phyloP scores from a whole-genome alignment of 2,888 invertebrate species.

The Gasteruption jaculator region DNA sequence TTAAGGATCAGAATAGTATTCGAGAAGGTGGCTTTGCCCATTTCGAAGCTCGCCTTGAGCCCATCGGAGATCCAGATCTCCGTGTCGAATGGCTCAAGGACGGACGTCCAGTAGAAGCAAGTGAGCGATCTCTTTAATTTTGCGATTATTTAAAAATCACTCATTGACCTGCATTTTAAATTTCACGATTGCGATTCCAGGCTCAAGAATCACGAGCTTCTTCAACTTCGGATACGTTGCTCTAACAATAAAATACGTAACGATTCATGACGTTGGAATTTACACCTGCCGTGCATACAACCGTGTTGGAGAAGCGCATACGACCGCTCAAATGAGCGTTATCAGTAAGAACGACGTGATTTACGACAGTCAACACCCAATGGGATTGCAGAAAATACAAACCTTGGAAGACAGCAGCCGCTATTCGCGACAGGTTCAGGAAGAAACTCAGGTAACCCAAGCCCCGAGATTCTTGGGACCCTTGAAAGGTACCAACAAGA shows the following conservation, averaged over 20 bases:
- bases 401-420: conserved; percentile 79
- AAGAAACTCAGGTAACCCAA: conserved; percentile 71
- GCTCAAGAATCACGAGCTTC: conserved; percentile 86
- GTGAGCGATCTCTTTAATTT: conserved; percentile 49
- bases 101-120: conserved; percentile 84
- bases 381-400: conserved; percentile 87
- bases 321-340: conserved; percentile 77
- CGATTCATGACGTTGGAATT: conserved; percentile 82
- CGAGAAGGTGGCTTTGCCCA: conserved; percentile 93
- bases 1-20: conserved; percentile 80
- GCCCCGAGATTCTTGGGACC: conserved; percentile 86
- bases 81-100: conserved; percentile 92
- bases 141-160: conserved; percentile 2
- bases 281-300: conserved; percentile 89
- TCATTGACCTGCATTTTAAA: too few species aligned
- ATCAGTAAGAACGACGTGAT: conserved; percentile 82
- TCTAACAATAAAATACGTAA: conserved; percentile 86
- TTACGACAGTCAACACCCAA: conserved; percentile 87
- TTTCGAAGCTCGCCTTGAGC: conserved; percentile 92
- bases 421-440: conserved; percentile 63
- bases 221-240: conserved; percentile 95
- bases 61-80: conserved; percentile 84
- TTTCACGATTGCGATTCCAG: conserved; percentile 37
- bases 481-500: conserved; percentile 87
- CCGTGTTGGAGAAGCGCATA: conserved; percentile 78